Percentiles rank a stretch among this genome's conserved stretches.
Conservation (phyloP, 2,797 vertebrate species). For the Melanotaenia boesemani region DNA sequence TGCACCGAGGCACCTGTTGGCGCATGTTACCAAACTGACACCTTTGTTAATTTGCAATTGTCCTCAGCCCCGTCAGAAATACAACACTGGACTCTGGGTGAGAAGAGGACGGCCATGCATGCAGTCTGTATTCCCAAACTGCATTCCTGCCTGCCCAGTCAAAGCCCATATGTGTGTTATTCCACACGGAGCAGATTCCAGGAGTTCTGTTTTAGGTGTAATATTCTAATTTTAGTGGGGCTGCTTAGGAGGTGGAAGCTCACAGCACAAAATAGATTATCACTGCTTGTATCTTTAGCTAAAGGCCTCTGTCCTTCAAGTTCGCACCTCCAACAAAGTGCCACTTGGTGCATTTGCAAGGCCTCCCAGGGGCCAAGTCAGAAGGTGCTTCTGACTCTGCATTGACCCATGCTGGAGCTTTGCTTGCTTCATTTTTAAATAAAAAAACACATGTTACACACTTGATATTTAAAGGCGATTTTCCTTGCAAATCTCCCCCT, state of each 20-base stretch:
- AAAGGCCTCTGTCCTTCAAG: constrained; percentile 63
- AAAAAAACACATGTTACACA: constrained; percentile 77
- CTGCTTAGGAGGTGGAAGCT: constrained; percentile 57
- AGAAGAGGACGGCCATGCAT: constrained; percentile 57
- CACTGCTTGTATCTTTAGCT: constrained; percentile 74
- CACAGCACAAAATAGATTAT: constrained; percentile 77
- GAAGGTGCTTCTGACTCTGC: constrained; percentile 28
- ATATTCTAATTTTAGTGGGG: constrained; percentile 84
- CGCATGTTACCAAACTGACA: constrained; percentile 72
- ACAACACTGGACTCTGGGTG: constrained; percentile 63
- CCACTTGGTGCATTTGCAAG: constrained; percentile 9
- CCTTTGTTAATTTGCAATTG: constrained; percentile 82
- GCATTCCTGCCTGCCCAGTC: constrained; percentile 68
- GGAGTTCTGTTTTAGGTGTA: constrained; percentile 77
- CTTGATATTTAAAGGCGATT: constrained; percentile 63
- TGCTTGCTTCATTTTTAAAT: constrained; percentile 61
- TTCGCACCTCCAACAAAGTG: constrained; percentile 54
- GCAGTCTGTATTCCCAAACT: constrained; percentile 65
- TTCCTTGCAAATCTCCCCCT: constrained; percentile 52
- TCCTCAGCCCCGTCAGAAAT: constrained; percentile 72
- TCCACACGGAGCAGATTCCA: constrained; percentile 75
- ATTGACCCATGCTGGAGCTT: constrained; percentile 20
- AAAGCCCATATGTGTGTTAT: constrained; percentile 69
- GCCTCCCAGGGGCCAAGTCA: constrained; percentile 22
- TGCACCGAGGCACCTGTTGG: constrained; percentile 73